Evolutionary conservation across 1,140 invertebrate genomes (phyloP).

Genomic region (Thaumetopoea pityocampa): DNA sequence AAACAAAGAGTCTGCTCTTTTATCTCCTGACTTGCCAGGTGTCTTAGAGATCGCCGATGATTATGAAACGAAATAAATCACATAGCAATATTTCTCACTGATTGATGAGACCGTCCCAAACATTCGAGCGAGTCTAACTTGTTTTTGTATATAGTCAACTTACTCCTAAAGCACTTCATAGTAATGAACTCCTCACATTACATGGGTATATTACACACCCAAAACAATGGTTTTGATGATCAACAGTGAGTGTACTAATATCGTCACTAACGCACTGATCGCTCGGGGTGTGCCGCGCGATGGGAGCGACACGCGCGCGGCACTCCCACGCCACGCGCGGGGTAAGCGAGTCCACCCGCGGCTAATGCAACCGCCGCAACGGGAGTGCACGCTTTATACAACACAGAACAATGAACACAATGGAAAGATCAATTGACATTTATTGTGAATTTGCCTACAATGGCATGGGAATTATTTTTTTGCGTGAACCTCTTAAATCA

Average conservation of each 20-base stretch:
- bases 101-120: no score
- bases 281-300: constrained; percentile 57
- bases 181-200: neutral
- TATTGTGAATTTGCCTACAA: no score
- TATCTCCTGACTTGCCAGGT: no score
- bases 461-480: no score
- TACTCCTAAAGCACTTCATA: neutral
- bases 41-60: no score
- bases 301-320: constrained; percentile 66
- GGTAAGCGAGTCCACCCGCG: constrained; percentile 34
- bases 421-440: no score
- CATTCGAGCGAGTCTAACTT: no score
- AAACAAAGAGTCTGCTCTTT: no score
- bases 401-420: constrained; percentile 3
- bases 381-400: constrained; percentile 8
- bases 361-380: constrained; percentile 37
- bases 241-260: constrained; percentile 42
- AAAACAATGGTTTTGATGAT: constrained; percentile 19
- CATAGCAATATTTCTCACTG: no score
- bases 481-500: no score
- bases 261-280: constrained; percentile 35
- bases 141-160: neutral
- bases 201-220: neutral
- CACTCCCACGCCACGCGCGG: constrained; percentile 64
- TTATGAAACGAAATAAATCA: no score